Evolutionary conservation across 2,888 invertebrate genomes (phyloP), one percentile per base, ranked within the genome.

Genomic region (Drosophila mercatorum): DNA sequence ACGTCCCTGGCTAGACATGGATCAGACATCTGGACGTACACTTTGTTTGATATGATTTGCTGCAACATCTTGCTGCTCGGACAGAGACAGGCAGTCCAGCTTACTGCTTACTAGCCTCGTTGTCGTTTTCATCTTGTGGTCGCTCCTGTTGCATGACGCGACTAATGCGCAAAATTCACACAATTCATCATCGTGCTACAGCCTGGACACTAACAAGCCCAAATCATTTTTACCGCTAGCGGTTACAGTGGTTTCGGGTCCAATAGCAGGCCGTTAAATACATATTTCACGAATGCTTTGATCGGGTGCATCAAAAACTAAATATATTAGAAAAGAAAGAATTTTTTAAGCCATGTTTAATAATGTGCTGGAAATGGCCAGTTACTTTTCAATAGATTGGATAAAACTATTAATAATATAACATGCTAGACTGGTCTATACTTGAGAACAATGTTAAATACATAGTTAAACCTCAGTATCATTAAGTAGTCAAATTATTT

Each of bases 111-210:
- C 38, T 31, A 46, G 49, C 44, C 44, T 53, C 46, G 57, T 41
- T 62, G 78, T 68, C 72, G 72, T 68, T 68, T 60, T 62, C 58
- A 64, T 65, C 65, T 77, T 66, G 65, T 60, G 59, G 60, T 67
- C 71, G 73, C 78, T 80, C 64, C 72, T 76, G 49, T 65, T 62
- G 71, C 80, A 88, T 85, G 83, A 83, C 72, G 84, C 86, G 88
- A 89, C 91, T 90, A 90, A 91, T 90, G 91, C 88, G 88, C 89
- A 81, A 91, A 90, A 81, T 92, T 92, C 92, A 92, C 92, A 92
- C 92, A 92, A 92, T 92, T 89, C 90, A 91, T 92, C 92, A 92
- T 91, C 89, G 53, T 72, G 75, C 70, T 61, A 66, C 74, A 75
- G 69, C 61, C 76, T 66, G 77, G 91, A 91, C 91, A 91, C 88